Evolutionary conservation across 2,888 invertebrate species (phyloP).

Genomic region (Pimpla rufipes): DNA sequence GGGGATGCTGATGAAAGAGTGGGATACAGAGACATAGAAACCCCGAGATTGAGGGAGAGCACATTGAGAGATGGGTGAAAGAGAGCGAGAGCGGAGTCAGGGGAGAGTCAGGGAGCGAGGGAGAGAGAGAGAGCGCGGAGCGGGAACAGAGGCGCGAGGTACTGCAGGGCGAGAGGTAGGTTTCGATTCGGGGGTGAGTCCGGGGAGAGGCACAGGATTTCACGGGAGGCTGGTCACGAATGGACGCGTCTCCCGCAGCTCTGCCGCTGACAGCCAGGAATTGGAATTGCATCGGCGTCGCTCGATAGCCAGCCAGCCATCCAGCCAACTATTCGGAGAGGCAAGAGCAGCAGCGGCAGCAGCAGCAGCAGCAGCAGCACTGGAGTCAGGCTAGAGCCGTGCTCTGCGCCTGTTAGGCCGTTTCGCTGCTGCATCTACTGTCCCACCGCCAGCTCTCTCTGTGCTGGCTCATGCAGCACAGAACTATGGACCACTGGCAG

Average conservation of each 20-base stretch:
- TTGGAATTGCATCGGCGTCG: slow-evolving; percentile 86
- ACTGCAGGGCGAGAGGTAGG: slow-evolving; percentile 71
- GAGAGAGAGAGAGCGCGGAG: slow-evolving; percentile 64
- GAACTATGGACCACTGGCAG: slow-evolving; percentile 53
- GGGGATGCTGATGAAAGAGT: slow-evolving; percentile 56
- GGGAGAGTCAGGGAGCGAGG: slow-evolving; percentile 65
- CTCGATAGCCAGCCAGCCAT: slow-evolving; percentile 84
- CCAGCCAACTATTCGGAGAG: slow-evolving; percentile 71
- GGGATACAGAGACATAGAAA: slow-evolving; percentile 41
- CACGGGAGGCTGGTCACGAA: slow-evolving; percentile 85
- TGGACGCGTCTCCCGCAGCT: slow-evolving; percentile 85
- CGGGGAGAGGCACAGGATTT: slow-evolving; percentile 83
- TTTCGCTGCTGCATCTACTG: slow-evolving; percentile 71
- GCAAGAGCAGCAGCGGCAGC: slow-evolving; percentile 44
- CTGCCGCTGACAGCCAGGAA: slow-evolving; percentile 86
- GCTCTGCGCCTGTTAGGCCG: slow-evolving; percentile 73
- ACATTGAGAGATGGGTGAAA: slow-evolving; percentile 70
- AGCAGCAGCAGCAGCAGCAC: slow-evolving; percentile 52
- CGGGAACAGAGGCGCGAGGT: slow-evolving; percentile 67
- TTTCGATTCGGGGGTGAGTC: slow-evolving; percentile 66
- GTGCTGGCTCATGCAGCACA: slow-evolving; percentile 19
- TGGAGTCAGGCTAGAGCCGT: slow-evolving; percentile 60
- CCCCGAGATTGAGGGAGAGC: slow-evolving; percentile 56
- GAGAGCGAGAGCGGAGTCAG: slow-evolving; percentile 68
- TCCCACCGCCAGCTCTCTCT: slow-evolving; percentile 57